Percentiles rank a stretch among this genome's conserved stretches.
phyloP scores from a whole-genome alignment of 2,888 invertebrate species.

The Apamea crenata region DNA sequence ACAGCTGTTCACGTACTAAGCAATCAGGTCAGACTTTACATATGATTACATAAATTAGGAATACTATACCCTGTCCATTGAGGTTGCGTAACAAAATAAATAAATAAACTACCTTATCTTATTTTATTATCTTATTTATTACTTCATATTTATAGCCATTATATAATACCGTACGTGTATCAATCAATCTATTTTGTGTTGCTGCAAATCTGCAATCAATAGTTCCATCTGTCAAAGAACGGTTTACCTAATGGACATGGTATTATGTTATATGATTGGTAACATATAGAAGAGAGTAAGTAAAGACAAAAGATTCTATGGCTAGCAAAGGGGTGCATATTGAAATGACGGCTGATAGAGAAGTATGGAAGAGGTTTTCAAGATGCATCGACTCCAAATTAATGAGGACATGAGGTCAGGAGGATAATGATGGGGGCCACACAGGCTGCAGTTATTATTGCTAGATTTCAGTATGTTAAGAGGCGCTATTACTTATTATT shows the following conservation, averaged over 20 bases:
- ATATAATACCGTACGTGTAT: no score
- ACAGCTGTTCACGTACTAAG: constrained; percentile 14
- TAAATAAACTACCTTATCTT: no score
- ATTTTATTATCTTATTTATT: no score
- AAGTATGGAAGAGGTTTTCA: neutral
- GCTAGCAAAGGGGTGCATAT: neutral
- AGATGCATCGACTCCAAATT: neutral
- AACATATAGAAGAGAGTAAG: neutral
- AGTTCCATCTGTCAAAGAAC: no score
- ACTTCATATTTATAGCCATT: no score
- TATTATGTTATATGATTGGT: no score
- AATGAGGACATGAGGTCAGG: neutral
- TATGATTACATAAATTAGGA: neutral
- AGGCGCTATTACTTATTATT: no score
- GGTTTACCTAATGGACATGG: no score
- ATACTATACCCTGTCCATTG: neutral
- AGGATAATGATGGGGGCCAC: no score
- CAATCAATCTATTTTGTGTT: no score
- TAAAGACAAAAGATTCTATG: neutral
- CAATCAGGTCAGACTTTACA: neutral
- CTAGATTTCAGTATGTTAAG: neutral
- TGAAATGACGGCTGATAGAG: neutral
- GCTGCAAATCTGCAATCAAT: no score
- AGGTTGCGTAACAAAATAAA: no score
- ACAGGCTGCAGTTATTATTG: neutral